Conservation (phyloP, 2,888 invertebrate species). For the Caenorhabditis uteleia region DNA sequence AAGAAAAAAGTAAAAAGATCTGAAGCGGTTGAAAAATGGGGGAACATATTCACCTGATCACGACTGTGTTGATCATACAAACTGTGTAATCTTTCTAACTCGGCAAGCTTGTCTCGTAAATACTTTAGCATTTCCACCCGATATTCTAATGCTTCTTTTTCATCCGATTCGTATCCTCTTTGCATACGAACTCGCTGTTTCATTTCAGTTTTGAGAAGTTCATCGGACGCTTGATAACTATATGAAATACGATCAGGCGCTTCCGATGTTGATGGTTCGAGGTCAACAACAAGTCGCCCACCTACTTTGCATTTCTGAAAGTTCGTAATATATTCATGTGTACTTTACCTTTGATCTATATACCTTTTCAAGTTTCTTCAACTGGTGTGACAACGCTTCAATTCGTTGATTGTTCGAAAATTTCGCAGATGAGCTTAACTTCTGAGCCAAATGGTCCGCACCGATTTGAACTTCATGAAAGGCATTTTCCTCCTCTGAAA, state of each 20-base stretch:
- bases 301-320: conserved; percentile 30
- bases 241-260: conserved; percentile 22
- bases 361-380: conserved; percentile 45
- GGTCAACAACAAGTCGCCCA: conserved; percentile 52
- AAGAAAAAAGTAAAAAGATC: no score
- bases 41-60: conserved; percentile 30
- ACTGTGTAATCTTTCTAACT: conserved; percentile 26
- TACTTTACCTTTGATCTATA: background rate
- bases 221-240: conserved; percentile 41
- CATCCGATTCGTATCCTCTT: conserved; percentile 5
- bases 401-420: conserved; percentile 52
- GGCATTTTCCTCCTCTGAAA: conserved; percentile 27
- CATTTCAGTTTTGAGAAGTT: conserved; percentile 49
- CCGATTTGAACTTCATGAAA: conserved; percentile 34
- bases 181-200: conserved; percentile 30
- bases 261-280: conserved; percentile 52
- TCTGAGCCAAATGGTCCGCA: conserved; percentile 51
- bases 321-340: background rate
- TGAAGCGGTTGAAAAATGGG: no score
- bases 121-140: no score
- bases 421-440: conserved; percentile 49
- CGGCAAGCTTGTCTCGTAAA: conserved; percentile 21
- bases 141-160: no score
- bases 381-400: conserved; percentile 45
- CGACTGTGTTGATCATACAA: conserved; percentile 26